Percentiles rank a stretch among this genome's conserved stretches.
Conservation (phyloP, 2,888 invertebrate genomes). For the Drosophila kambysellisi region DNA sequence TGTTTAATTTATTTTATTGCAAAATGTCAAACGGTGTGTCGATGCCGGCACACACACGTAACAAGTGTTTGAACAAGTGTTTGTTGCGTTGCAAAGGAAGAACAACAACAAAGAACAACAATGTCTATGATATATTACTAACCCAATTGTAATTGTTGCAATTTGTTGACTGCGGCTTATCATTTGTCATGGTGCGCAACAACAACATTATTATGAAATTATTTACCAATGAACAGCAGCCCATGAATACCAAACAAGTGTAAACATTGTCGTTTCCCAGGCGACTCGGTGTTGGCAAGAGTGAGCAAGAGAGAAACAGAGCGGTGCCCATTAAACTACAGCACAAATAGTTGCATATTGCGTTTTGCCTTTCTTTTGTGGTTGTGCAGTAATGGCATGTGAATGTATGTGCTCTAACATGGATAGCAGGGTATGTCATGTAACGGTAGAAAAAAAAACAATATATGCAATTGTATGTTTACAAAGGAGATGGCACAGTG, state of each 20-base stretch:
- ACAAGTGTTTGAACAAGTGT: slow-evolving; percentile 15
- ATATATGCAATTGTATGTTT: slow-evolving; percentile 25
- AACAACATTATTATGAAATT: slow-evolving; percentile 82
- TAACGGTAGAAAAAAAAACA: slow-evolving; percentile 56
- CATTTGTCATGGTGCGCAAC: slow-evolving; percentile 68
- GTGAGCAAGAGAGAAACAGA: not conserved
- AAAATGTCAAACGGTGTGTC: slow-evolving; percentile 58
- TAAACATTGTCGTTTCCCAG: slow-evolving; percentile 42
- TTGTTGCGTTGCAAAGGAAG: slow-evolving; percentile 17
- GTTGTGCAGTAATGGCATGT: slow-evolving; percentile 20
- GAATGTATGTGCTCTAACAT: slow-evolving; percentile 10
- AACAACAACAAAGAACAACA: slow-evolving; percentile 14
- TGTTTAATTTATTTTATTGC: slow-evolving; percentile 81
- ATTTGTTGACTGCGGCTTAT: slow-evolving; percentile 69
- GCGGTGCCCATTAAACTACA: slow-evolving; percentile 56
- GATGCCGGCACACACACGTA: slow-evolving; percentile 1
- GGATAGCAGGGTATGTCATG: slow-evolving; percentile 33
- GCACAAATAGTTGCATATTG: slow-evolving; percentile 72
- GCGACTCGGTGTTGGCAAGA: not conserved
- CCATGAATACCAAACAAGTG: slow-evolving; percentile 73
- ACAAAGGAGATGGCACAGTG: slow-evolving; percentile 15
- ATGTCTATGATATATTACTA: slow-evolving; percentile 63
- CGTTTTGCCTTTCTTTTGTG: slow-evolving; percentile 44
- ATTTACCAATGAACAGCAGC: slow-evolving; percentile 81
- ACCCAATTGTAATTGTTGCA: slow-evolving; percentile 76